Conservation (phyloP, 2,113 vertebrate genomes). For the Eulemur macaco region DNA sequence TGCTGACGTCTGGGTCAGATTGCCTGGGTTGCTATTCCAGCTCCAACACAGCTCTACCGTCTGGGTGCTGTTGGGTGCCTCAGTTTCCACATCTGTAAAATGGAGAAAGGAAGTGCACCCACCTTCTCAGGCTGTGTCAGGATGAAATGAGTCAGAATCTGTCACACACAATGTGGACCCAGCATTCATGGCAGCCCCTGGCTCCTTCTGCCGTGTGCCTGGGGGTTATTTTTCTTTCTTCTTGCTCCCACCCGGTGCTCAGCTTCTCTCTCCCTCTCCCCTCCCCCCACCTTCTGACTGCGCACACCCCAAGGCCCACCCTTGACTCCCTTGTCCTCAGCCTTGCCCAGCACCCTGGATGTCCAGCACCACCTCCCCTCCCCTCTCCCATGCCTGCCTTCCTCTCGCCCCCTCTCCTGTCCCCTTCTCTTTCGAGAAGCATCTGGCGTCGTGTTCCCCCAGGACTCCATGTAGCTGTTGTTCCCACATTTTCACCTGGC, state of each 20-base stretch:
- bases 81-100: background rate
- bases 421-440: background rate
- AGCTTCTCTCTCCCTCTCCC: background rate
- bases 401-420: background rate
- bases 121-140: background rate
- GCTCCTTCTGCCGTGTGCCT: accelerated
- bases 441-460: background rate
- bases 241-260: no score
- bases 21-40: background rate
- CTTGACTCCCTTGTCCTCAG: background rate
- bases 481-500: background rate
- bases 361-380: background rate
- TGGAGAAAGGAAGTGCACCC: background rate
- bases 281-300: background rate
- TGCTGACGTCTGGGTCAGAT: background rate
- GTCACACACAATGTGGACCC: accelerated
- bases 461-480: background rate
- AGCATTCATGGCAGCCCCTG: accelerated
- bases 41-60: accelerated
- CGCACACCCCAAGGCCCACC: background rate
- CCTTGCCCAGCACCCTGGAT: background rate
- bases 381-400: background rate
- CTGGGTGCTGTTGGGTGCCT: background rate
- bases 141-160: background rate
- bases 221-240: background rate